Evolutionary conservation across 2,888 invertebrate species (phyloP), one percentile per base, ranked within the genome.

Genomic region (Ametastegia equiseti): DNA sequence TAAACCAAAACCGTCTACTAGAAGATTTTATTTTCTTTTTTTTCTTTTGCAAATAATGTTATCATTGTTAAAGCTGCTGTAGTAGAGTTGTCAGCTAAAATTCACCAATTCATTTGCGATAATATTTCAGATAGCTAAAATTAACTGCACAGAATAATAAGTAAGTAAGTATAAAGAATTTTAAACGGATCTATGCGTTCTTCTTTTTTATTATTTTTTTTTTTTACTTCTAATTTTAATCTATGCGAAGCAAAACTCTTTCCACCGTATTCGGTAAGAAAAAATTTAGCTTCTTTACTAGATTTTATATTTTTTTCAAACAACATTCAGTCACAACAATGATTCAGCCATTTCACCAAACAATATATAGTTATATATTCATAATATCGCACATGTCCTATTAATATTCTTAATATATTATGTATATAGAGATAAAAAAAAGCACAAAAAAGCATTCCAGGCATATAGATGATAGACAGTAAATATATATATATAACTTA

Each of bases 1-100:
- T 75, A 85, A 85, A 88, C 81, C 82, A 71, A 83, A 80, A 81
- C 82, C 84, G 80, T 36, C 33, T 75, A 50, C 19, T n/a, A n/a
- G n/a, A n/a, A n/a, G n/a, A n/a, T n/a, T n/a, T n/a, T n/a, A n/a
- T n/a, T n/a, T n/a, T n/a, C n/a, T 78, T 78, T 81, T 77, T 83
- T 83, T 80, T 81, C 81, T 27, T 23, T 69, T 23, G 80, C 13
- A 71, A 19, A 30, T 11, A 23, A 13, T 65, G 19, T 77, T 79
- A 81, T 77, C 27, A 42, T 63, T 30, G 78, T 79, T 63, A 63
- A 63, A 42, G 13, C 36, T 39, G 78, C 60, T 36, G 42, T 30
- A 23, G 27, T 15, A 63, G 65, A 60, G 23, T 73, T 60, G n/a
- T 45, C 80, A 39, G 39, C 73, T 27, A 47, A 27, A n/a, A 42